Base-by-base conservation (phyloP, 2,888 invertebrate genomes). In the Loripinus fragilis region DNA sequence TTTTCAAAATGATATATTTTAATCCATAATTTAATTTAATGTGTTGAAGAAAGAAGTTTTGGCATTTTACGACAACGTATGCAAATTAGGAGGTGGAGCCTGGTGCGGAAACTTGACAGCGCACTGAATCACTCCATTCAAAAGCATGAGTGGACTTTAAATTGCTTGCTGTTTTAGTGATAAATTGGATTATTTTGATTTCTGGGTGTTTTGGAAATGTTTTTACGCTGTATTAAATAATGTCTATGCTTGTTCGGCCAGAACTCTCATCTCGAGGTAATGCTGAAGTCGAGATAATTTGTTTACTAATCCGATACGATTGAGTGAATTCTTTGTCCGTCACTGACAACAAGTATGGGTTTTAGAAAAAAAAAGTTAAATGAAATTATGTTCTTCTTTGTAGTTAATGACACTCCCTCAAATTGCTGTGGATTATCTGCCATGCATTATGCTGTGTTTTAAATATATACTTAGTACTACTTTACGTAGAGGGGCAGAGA, bases 21-120 rank as follows among this genome's bases (percentile, higher is more conserved):
- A n/a, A n/a, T n/a, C n/a, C n/a, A n/a, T n/a, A n/a, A n/a, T n/a
- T n/a, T n/a, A n/a, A n/a, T n/a, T n/a, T n/a, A n/a, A n/a, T n/a
- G n/a, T n/a, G n/a, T n/a, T n/a, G n/a, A n/a, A n/a, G n/a, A n/a
- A n/a, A n/a, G n/a, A n/a, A n/a, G n/a, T n/a, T n/a, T n/a, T n/a
- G n/a, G 38, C 38, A 12, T 8, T 48, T 48, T 48, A 55, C 78
- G 74, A 78, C 78, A 71, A 38, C 30, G 10, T 82, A 82, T 82
- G 82, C 79, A 83, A 83, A 83, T 79, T 42, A 77, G 73, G 35
- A 74, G 78, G 83, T 67, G 80, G 60, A 72, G 74, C 48, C 69
- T 33, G 70, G 77, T 35, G 65, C 65, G 72, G 78, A 78, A 81
- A 74, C 80, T 74, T 76, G 76, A 35, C 80, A 71, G 33, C 55